Conservation (phyloP, 2,797 vertebrate genomes). For the Gobionotothen gibberifrons region DNA sequence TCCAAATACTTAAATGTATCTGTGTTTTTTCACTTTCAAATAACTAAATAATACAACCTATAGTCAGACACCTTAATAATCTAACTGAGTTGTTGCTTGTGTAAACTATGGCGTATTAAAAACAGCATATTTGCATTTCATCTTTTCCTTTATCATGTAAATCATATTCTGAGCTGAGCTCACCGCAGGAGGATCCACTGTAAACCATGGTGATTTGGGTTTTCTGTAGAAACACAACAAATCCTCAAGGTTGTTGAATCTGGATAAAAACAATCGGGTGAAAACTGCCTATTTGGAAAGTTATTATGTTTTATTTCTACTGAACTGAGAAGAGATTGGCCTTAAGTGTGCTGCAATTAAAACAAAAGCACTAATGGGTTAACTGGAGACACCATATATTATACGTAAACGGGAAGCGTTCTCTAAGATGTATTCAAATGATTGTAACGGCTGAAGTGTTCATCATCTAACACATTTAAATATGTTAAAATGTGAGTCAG, state of each 20-base stretch:
- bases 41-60: too few relatives aligned
- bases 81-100: too few relatives aligned
- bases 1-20: background rate
- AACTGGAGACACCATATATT: background rate
- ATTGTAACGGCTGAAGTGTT: background rate
- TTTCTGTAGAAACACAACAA: background rate
- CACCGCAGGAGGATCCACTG: background rate
- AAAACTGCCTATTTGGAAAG: background rate
- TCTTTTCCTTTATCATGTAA: background rate
- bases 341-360: conserved; percentile 16
- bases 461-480: background rate
- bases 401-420: background rate
- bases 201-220: background rate
- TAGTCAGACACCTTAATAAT: too few relatives aligned
- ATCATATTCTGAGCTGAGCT: background rate
- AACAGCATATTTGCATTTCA: background rate
- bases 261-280: background rate
- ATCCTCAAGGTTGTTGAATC: background rate
- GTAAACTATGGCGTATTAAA: background rate
- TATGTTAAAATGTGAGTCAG: background rate
- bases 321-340: background rate
- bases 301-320: background rate
- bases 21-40: too few relatives aligned
- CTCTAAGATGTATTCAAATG: background rate
- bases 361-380: conserved; percentile 6